These are phyloP conservation scores for Polymixis flavicincta DNA, from an alignment of 2,888 invertebrate genomes.

Conservation along the genomic window DNA sequence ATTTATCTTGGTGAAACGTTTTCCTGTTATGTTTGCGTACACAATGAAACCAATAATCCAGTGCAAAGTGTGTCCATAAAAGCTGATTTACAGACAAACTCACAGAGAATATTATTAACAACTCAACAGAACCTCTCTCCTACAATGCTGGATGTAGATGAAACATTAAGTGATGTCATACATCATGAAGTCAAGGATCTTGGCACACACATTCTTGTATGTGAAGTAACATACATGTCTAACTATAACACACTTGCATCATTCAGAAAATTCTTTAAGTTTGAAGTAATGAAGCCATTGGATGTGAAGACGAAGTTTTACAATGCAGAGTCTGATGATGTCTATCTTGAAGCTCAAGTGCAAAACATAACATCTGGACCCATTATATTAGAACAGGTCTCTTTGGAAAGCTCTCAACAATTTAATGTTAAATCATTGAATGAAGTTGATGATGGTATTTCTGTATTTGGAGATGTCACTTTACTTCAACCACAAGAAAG, in stretches of 20 bases:
- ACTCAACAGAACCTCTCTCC: conserved; percentile 93
- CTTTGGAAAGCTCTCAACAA: conserved; percentile 97
- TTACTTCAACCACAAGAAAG: conserved; percentile 97
- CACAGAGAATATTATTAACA: conserved; percentile 96
- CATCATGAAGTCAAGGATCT: conserved; percentile 99
- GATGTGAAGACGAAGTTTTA: conserved; percentile 99
- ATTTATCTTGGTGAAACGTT: conserved; percentile 99
- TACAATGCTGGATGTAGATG: conserved; percentile 93
- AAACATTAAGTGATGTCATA: conserved; percentile 98
- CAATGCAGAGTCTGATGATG: conserved; percentile 96
- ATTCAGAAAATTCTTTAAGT: conserved; percentile 99
- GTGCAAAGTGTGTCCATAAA: conserved; percentile 96
- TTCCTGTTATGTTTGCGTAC: conserved; percentile 99
- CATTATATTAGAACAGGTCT: conserved; percentile 98
- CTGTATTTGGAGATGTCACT: conserved; percentile 95
- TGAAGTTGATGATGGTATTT: conserved; percentile 91
- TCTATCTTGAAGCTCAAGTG: conserved; percentile 93
- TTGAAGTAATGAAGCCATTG: conserved; percentile 98
- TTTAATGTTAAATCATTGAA: conserved; percentile 96
- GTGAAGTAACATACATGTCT: conserved; percentile 97
- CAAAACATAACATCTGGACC: conserved; percentile 98
- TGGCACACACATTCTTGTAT: conserved; percentile 99
- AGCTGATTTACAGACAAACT: conserved; percentile 98
- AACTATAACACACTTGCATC: conserved; percentile 94
- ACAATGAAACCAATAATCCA: conserved; percentile 97